Conservation (phyloP, 2,888 invertebrate species). For the Apodemia duryi region DNA sequence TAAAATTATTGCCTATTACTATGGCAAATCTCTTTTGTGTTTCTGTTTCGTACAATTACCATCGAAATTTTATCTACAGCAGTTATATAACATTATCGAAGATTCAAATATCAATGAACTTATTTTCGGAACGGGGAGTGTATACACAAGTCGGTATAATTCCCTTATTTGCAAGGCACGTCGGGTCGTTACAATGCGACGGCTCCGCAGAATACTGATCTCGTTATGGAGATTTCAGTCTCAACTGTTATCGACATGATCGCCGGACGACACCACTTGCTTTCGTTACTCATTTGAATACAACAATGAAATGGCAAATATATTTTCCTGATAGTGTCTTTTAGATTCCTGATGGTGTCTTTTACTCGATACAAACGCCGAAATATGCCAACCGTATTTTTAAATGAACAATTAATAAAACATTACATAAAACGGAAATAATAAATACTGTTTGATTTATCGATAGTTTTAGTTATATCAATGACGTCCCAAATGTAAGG, state of each 20-base stretch:
- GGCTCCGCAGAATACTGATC: slow-evolving; percentile 39
- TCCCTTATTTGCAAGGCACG: slow-evolving; percentile 13
- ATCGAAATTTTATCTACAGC: too few relatives aligned
- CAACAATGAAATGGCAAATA: slow-evolving; percentile 13
- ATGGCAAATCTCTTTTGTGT: too few relatives aligned
- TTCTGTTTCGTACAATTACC: too few relatives aligned
- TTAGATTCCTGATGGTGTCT: too few relatives aligned
- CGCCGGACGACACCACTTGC: slow-evolving; percentile 44
- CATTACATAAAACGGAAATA: too few relatives aligned
- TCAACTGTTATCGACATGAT: slow-evolving; percentile 36
- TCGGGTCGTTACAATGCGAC: slow-evolving; percentile 23
- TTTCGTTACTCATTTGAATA: slow-evolving; percentile 21
- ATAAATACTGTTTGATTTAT: too few relatives aligned
- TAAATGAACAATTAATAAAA: too few relatives aligned
- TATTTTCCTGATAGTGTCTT: not conserved
- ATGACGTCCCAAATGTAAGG: too few relatives aligned
- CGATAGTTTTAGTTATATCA: too few relatives aligned
- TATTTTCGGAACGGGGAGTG: not conserved
- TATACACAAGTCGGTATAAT: slow-evolving; percentile 1
- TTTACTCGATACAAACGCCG: too few relatives aligned
- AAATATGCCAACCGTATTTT: too few relatives aligned
- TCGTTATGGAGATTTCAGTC: slow-evolving; percentile 53
- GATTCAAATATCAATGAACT: slow-evolving; percentile 1
- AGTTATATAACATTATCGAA: not conserved
- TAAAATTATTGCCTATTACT: too few relatives aligned